Conservation (phyloP, 2,888 invertebrate species). For the Polia nebulosa region DNA sequence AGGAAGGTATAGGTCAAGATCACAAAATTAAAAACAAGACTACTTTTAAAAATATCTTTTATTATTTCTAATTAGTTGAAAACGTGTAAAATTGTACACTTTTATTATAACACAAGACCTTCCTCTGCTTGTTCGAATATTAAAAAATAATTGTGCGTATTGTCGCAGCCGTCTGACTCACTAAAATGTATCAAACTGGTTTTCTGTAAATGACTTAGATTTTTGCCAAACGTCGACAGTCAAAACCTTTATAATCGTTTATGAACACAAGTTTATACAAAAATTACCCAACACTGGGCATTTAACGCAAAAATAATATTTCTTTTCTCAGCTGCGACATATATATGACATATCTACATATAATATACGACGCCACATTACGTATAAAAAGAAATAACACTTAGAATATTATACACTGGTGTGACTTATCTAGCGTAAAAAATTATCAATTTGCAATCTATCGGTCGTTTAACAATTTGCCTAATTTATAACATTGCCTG, state of each 20-base stretch:
- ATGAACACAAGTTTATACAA: conserved; percentile 28
- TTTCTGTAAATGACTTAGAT: conserved; percentile 62
- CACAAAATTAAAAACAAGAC: conserved; percentile 56
- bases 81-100: conserved; percentile 68
- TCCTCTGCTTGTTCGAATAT: conserved; percentile 64
- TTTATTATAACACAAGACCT: conserved; percentile 60
- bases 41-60: conserved; percentile 63
- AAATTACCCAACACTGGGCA: conserved; percentile 8
- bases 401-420: conserved; percentile 76
- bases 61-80: conserved; percentile 65
- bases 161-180: conserved; percentile 54
- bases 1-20: conserved; percentile 59
- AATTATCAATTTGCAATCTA: conserved; percentile 70
- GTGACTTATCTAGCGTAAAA: conserved; percentile 63
- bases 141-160: conserved; percentile 63
- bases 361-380: conserved; percentile 66
- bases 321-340: conserved; percentile 52
- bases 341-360: conserved; percentile 64
- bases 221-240: conserved; percentile 38
- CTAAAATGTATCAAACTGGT: conserved; percentile 43
- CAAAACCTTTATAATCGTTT: conserved; percentile 19
- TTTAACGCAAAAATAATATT: conserved; percentile 24
- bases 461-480: conserved; percentile 67
- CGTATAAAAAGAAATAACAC: conserved; percentile 74
- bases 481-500: conserved; percentile 68